Evolutionary conservation across 2,888 invertebrate genomes (phyloP), one percentile per base, ranked within the genome.

Genomic region (Acrocyrtus sp.): DNA sequence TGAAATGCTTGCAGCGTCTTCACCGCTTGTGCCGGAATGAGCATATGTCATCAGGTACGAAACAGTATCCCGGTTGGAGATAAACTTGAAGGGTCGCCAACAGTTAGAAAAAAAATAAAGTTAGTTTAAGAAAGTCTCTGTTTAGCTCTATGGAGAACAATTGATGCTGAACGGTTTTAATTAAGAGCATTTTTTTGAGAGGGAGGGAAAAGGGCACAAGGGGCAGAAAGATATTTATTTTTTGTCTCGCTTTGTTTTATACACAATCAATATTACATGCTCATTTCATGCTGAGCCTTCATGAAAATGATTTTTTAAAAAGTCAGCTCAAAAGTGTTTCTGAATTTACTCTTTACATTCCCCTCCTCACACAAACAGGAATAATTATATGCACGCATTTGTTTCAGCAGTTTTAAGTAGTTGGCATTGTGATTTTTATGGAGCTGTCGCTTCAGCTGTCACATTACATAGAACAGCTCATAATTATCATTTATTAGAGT

Each of bases 221-320:
- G n/a, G n/a, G n/a, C n/a, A n/a, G n/a, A n/a, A n/a, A n/a, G n/a
- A n/a, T n/a, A n/a, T n/a, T n/a, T n/a, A n/a, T n/a, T n/a, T 19
- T 27, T 8, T 15, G 22, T 8, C 24, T 24, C n/a, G n/a, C n/a
- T 48, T 60, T 60, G 48, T 48, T 60, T 50, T 50, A 50, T 19
- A 54, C 34, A 54, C n/a, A n/a, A n/a, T 34, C 34, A 39, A 61
- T 39, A 22, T 15, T 12, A 22, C 61, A 50, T 61, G 61, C 39
- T 61, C 50, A 51, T 51, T 62, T 62, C 62, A 53, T 41, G 62
- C 62, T 62, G 62, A 10, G 62, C 53, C 24, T 60, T 60, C 47
- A 47, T 47, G 24, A 26, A 22, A 17, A 43, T 43, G 17, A 43
- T 58, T 22, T 8, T 27, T 2, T 5, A 29, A 50, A 48, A 48